Evolutionary conservation across 1,140 invertebrate species (phyloP).

Genomic region (Diploscapter pachys): DNA sequence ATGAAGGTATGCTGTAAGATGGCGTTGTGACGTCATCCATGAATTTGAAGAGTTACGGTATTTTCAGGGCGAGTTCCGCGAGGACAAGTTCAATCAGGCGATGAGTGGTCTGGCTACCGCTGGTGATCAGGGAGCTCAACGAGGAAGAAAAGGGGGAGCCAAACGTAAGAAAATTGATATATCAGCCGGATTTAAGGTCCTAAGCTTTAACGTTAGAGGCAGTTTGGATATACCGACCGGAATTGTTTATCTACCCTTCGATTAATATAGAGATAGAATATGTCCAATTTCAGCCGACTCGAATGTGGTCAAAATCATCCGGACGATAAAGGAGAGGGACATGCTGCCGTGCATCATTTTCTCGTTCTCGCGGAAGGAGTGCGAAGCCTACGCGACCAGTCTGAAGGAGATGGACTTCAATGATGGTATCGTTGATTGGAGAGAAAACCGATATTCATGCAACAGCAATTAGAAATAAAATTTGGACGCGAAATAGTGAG

Average conservation of each 20-base stretch:
- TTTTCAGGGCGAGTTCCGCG: conserved; percentile 78
- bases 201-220: not conserved
- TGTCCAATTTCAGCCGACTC: conserved; percentile 62
- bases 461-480: too few relatives aligned
- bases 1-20: conserved; percentile 68
- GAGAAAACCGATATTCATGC: conserved; percentile 4
- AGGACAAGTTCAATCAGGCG: conserved; percentile 93
- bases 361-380: conserved; percentile 98
- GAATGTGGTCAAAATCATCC: conserved; percentile 94
- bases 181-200: not conserved
- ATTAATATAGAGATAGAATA: too few relatives aligned
- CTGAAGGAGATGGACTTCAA: conserved; percentile 96
- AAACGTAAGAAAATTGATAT: conserved; percentile 65
- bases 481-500: too few relatives aligned
- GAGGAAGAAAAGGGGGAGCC: conserved; percentile 64
- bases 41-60: not conserved
- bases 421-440: conserved; percentile 45
- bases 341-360: conserved; percentile 98
- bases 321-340: conserved; percentile 97
- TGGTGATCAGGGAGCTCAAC: conserved; percentile 72
- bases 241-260: too few relatives aligned
- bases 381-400: conserved; percentile 90
- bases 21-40: not conserved
- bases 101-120: conserved; percentile 79
- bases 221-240: not conserved